Percentiles rank a stretch among this genome's conserved stretches.
Conservation (phyloP, 2,113 vertebrate genomes). For the Leuciscus idus region DNA sequence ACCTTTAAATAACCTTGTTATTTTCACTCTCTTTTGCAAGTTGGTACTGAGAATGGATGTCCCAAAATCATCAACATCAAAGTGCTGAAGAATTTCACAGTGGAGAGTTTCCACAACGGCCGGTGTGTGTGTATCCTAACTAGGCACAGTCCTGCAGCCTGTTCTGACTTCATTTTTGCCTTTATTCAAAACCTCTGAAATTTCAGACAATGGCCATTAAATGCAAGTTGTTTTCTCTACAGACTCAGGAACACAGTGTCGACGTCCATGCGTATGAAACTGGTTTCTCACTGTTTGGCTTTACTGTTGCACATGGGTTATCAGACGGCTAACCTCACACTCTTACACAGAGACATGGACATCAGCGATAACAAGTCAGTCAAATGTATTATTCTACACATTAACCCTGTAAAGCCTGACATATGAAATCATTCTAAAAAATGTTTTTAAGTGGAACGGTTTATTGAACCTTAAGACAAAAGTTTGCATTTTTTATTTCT, state of each 20-base stretch:
- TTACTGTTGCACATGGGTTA: slow-evolving; percentile 74
- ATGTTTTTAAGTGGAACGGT: no score
- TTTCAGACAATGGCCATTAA: background rate
- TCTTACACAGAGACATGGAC: slow-evolving; percentile 74
- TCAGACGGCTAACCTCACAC: slow-evolving; percentile 72
- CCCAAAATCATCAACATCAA: slow-evolving; percentile 70
- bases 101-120: slow-evolving; percentile 71
- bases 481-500: no score
- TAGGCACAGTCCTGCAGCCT: background rate
- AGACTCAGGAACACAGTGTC: slow-evolving; percentile 71
- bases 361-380: slow-evolving; percentile 70
- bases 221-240: background rate
- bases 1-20: background rate
- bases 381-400: background rate
- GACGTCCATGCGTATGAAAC: slow-evolving; percentile 69
- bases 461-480: no score
- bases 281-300: slow-evolving; percentile 71
- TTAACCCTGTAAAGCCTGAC: background rate
- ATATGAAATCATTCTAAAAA: no score
- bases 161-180: background rate
- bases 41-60: slow-evolving; percentile 69
- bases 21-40: slow-evolving; percentile 55
- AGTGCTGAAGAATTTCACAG: slow-evolving; percentile 71
- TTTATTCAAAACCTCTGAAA: background rate
- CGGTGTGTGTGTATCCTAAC: slow-evolving; percentile 59